Conservation (phyloP, 1,140 invertebrate genomes). For the Drosophila sturtevanti region DNA sequence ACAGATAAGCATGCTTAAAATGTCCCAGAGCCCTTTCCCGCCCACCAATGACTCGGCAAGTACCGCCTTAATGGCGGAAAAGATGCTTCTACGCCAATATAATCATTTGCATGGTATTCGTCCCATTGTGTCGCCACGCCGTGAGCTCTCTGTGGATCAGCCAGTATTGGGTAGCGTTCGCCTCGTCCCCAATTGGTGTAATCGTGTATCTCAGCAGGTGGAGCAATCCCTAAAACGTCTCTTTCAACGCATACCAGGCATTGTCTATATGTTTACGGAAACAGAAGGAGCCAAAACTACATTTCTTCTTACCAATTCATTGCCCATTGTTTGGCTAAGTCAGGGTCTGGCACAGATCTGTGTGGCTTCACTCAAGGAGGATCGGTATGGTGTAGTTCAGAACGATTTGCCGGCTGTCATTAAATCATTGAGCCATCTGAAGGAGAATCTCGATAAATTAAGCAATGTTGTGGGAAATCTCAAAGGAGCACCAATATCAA, state of each 20-base stretch:
- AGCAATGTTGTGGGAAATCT: constrained; percentile 85
- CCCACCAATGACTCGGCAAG: constrained; percentile 32
- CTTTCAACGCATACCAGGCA: constrained; percentile 85
- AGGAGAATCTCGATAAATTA: constrained; percentile 88
- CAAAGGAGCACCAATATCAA: constrained; percentile 85
- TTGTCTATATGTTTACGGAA: constrained; percentile 89
- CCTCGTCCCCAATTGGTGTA: constrained; percentile 77
- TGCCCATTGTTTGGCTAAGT: constrained; percentile 87
- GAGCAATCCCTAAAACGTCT: constrained; percentile 62
- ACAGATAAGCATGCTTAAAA: constrained; percentile 70
- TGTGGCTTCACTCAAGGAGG: constrained; percentile 88
- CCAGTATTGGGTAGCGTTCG: constrained; percentile 23
- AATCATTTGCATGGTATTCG: constrained; percentile 83
- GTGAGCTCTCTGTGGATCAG: not conserved
- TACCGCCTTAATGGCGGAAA: constrained; percentile 54
- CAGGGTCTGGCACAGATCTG: constrained; percentile 88
- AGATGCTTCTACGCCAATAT: constrained; percentile 74
- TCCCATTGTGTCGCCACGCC: constrained; percentile 36
- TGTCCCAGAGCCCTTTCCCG: constrained; percentile 25
- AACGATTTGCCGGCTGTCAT: constrained; percentile 89
- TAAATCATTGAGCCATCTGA: constrained; percentile 86
- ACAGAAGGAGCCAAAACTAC: constrained; percentile 87
- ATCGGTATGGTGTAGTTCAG: constrained; percentile 91
- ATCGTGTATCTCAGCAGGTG: constrained; percentile 75
- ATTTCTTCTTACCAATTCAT: constrained; percentile 86